A percentile compares a stretch with the other conserved stretches of the same genome.
phyloP scores from a whole-genome alignment of 2,797 vertebrate genomes.

The Parotocinclus haroldoi region DNA sequence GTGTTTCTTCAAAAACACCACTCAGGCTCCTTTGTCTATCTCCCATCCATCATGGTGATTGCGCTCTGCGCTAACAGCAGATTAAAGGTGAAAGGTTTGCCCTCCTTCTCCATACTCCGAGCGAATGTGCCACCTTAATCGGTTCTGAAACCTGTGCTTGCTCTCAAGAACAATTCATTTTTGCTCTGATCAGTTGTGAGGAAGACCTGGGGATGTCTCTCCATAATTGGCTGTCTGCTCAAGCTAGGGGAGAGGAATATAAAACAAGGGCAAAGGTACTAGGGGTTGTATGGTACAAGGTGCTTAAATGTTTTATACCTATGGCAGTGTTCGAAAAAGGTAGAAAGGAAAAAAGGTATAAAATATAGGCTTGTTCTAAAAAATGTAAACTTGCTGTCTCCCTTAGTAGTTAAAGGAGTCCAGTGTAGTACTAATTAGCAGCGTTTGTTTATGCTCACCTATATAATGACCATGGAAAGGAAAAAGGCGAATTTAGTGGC shows the following conservation, averaged over 20 bases:
- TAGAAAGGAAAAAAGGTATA: too few species aligned
- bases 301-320: background rate
- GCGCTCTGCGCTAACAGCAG: constrained; percentile 37
- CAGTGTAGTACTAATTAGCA: too few species aligned
- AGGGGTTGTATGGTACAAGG: constrained; percentile 1
- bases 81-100: constrained; percentile 37
- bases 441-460: too few species aligned
- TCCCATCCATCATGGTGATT: constrained; percentile 37
- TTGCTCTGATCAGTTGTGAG: constrained; percentile 41
- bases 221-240: background rate
- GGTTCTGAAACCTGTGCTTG: constrained; percentile 35
- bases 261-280: constrained; percentile 20
- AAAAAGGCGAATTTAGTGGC: too few species aligned
- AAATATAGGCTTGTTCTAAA: too few species aligned
- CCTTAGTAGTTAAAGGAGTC: too few species aligned
- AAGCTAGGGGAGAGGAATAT: constrained; percentile 6
- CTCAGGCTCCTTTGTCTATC: constrained; percentile 25
- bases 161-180: constrained; percentile 41
- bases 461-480: too few species aligned
- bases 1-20: constrained; percentile 27
- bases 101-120: constrained; percentile 13
- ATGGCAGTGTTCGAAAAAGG: background rate
- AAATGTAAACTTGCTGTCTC: too few species aligned
- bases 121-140: constrained; percentile 19
- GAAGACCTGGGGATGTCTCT: constrained; percentile 32